Evolutionary conservation across 2,113 vertebrate genomes (phyloP).

Genomic region (Cheilinus undulatus): DNA sequence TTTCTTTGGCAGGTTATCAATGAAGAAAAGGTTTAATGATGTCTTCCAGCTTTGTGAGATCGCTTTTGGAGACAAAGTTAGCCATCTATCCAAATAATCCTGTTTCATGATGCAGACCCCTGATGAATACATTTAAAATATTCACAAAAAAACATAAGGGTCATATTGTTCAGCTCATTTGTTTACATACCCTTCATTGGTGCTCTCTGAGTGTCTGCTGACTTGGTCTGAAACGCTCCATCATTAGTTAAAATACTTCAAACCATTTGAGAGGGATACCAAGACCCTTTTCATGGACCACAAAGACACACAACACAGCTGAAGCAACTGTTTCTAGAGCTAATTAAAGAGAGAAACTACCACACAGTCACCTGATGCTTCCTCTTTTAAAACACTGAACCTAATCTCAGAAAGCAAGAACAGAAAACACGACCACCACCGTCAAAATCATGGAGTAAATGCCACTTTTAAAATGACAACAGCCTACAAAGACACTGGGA

Average conservation of each 20-base stretch:
- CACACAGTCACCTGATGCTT: conserved; percentile 29
- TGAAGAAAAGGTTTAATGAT: too few relatives aligned
- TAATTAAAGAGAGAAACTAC: conserved; percentile 55
- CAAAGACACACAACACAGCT: conserved; percentile 33
- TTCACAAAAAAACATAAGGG: conserved; percentile 3
- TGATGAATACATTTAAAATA: conserved; percentile 1
- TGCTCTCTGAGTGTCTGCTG: conserved; percentile 28
- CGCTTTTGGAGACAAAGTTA: not conserved
- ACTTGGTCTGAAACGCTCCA: conserved; percentile 34
- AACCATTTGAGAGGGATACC: conserved; percentile 25
- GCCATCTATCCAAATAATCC: not conserved
- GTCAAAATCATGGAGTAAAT: conserved; percentile 8
- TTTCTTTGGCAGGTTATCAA: not conserved
- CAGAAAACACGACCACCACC: conserved; percentile 21
- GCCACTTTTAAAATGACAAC: conserved; percentile 37
- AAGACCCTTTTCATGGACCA: conserved; percentile 26
- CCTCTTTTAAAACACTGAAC: conserved; percentile 41
- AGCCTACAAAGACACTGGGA: conserved; percentile 56
- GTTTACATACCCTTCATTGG: conserved; percentile 11
- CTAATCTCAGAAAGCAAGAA: conserved; percentile 48
- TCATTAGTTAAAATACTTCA: conserved; percentile 25
- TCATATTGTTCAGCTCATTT: conserved; percentile 31
- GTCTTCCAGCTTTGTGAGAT: conserved; percentile 48
- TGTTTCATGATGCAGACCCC: conserved; percentile 33
- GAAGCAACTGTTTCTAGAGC: conserved; percentile 47